Conservation (phyloP, 1,140 invertebrate genomes). For the Aphis gossypii region DNA sequence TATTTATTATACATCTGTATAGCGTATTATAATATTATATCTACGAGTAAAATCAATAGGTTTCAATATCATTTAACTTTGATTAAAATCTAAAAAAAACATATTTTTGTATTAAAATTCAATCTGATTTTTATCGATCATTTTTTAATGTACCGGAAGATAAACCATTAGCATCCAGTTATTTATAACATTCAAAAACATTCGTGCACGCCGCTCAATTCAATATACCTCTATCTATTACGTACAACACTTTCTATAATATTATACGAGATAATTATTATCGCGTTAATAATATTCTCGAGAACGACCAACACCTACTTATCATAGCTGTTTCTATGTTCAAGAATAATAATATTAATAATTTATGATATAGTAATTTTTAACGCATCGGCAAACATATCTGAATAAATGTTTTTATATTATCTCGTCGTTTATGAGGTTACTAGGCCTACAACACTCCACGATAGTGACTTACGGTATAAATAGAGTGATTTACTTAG, state of each 20-base stretch:
- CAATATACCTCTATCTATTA: background rate
- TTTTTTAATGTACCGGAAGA: conserved; percentile 2
- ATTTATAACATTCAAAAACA: background rate
- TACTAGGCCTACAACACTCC: background rate
- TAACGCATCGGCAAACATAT: background rate
- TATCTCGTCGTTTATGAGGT: background rate
- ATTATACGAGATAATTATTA: background rate
- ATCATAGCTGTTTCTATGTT: background rate
- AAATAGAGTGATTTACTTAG: background rate
- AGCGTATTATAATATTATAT: too few species aligned
- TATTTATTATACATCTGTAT: background rate
- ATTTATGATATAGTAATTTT: background rate
- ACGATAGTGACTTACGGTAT: background rate
- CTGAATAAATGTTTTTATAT: background rate
- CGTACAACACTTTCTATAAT: background rate
- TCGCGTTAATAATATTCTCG: background rate
- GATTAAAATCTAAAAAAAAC: background rate
- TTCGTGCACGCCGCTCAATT: background rate
- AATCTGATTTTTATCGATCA: background rate
- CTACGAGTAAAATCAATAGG: background rate
- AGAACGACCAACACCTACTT: background rate
- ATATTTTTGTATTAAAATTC: background rate
- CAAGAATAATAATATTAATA: background rate
- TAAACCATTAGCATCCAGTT: background rate
- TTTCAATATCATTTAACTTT: conserved; percentile 2